These are phyloP conservation scores for Balearica regulorum DNA, from an alignment of 2,797 vertebrate genomes.

Conservation along the genomic window DNA sequence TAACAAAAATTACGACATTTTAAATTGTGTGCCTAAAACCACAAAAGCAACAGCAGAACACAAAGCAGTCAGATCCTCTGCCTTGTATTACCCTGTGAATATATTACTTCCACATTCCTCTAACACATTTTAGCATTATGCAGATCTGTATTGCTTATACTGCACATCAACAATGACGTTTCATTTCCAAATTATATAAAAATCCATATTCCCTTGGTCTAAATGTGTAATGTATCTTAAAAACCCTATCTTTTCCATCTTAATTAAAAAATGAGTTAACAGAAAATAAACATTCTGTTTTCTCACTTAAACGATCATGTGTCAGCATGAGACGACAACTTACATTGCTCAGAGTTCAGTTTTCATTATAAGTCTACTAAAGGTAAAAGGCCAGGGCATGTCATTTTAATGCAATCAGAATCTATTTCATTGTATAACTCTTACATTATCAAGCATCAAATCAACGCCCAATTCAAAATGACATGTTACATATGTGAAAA, in stretches of 20 bases:
- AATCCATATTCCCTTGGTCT: background rate
- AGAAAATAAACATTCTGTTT: background rate
- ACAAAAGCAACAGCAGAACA: background rate
- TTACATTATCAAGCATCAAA: constrained; percentile 72
- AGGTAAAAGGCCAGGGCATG: constrained; percentile 79
- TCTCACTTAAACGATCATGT: background rate
- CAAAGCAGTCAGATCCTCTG: background rate
- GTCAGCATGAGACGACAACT: background rate
- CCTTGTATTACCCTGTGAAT: background rate
- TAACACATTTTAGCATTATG: background rate
- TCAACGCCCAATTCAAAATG: constrained; percentile 83
- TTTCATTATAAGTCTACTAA: constrained; percentile 70
- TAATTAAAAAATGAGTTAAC: background rate
- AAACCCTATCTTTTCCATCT: background rate
- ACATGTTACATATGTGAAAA: constrained; percentile 98
- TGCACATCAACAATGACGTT: background rate
- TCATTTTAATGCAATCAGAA: constrained; percentile 85
- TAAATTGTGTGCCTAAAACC: background rate
- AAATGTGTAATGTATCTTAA: accelerated
- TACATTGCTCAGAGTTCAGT: constrained; percentile 60
- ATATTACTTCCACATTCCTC: background rate
- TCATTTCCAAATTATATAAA: background rate
- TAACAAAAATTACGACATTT: background rate
- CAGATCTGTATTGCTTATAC: background rate
- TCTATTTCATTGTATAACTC: constrained; percentile 81